Percentiles rank a stretch among this genome's conserved stretches.
These are phyloP conservation scores for Catharus fuscescens DNA, from an alignment of 2,113 vertebrate genomes.

Conservation along the genomic window DNA sequence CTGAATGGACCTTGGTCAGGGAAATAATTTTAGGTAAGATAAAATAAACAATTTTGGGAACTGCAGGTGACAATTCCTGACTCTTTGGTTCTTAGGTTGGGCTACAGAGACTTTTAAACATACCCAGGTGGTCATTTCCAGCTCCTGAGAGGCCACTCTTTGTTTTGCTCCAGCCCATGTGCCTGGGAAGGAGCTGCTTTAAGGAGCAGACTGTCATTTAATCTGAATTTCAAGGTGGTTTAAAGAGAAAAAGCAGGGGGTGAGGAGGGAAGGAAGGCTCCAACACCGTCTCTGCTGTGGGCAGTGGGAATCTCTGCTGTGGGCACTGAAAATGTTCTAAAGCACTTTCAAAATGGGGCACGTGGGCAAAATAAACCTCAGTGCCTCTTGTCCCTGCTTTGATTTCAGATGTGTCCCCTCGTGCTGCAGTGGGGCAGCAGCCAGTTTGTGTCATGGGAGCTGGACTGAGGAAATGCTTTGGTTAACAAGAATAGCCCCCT, in stretches of 20 bases:
- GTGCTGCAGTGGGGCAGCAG: not conserved
- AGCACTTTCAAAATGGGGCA: not conserved
- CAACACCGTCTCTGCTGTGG: accelerated
- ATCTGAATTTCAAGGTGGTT: conserved; percentile 9
- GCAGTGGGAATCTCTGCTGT: not conserved
- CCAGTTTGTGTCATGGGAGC: not conserved
- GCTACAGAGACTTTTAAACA: too few relatives aligned
- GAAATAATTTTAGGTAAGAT: too few relatives aligned
- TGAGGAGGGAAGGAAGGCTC: not conserved
- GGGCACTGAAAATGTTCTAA: not conserved
- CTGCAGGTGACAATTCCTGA: too few relatives aligned
- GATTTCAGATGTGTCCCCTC: not conserved
- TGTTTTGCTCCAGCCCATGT: not conserved
- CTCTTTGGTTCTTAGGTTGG: too few relatives aligned
- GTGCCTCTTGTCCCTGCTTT: not conserved
- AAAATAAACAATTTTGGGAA: too few relatives aligned
- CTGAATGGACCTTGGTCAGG: too few relatives aligned
- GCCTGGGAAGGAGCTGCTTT: not conserved
- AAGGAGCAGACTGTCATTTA: not conserved
- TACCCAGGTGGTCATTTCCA: too few relatives aligned
- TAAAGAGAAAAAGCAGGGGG: not conserved
- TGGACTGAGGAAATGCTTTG: not conserved
- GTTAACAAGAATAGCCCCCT: not conserved
- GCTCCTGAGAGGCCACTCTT: not conserved
- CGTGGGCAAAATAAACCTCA: not conserved